Evolutionary conservation across 2,888 invertebrate genomes (phyloP), one percentile per base, ranked within the genome.

Genomic region (Hoplodrina ambigua): DNA sequence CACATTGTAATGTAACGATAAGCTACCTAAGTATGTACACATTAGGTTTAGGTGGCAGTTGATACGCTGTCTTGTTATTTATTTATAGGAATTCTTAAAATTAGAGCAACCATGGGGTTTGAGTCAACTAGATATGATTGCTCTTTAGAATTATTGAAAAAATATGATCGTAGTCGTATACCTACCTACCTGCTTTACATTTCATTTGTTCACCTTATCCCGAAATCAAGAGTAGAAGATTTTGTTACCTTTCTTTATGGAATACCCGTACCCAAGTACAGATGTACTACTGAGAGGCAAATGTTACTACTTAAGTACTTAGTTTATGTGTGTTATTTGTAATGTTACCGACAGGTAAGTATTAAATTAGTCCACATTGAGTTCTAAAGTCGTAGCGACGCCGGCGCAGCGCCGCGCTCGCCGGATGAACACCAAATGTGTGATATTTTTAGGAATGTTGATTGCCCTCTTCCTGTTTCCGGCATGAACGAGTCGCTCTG

Each of bases 381-480:
- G 78, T 83, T 84, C 72, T 73, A 80, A 75, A 78, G 79, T 60
- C 72, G 76, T 54, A 67, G 68, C 64, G 56, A 58, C 78, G 76
- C 80, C 74, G 77, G 75, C 85, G 82, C 74, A 83, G 82, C 85
- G 81, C 75, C 83, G 80, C 80, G 84, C 75, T 87, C 90, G 89
- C 93, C 95, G 95, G 94, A 94, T 94, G 95, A 93, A 91, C 93
- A 94, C 95, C 94, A 94, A 95, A 95, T 94, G 96, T 94, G 94
- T 93, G 92, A 94, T 96, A 96, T 96, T 95, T 96, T 94, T 96
- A 94, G 95, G 93, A 92, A 94, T 93, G 95, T 95, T 95, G 96
- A 95, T 96, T 94, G 92, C 94, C 85, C 87, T 88, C 93, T 96
- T 96, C 96, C 96, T 94, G 95, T 95, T 94, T 96, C 96, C 96